phyloP scores from a whole-genome alignment of 2,888 invertebrate genomes.

The Linnaemya vulpina region DNA sequence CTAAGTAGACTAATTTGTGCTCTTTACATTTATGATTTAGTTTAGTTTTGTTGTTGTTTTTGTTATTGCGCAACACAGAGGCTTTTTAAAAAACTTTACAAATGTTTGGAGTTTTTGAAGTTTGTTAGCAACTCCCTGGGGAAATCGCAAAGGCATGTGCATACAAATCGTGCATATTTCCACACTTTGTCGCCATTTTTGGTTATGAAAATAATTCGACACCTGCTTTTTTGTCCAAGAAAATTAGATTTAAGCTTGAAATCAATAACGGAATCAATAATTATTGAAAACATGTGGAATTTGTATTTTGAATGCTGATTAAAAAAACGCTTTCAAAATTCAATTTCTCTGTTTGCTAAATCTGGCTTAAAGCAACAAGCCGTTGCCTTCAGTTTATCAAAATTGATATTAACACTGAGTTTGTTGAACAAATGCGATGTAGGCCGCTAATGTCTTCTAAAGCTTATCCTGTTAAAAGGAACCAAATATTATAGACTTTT shows the following conservation, averaged over 20 bases:
- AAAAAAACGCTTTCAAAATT: too few species aligned
- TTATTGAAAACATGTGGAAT: background rate
- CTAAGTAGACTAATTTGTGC: conserved; percentile 54
- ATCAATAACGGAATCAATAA: conserved; percentile 6
- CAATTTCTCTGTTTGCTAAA: too few species aligned
- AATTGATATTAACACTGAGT: too few species aligned
- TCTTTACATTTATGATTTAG: conserved; percentile 39
- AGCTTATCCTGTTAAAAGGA: too few species aligned
- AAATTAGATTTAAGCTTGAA: conserved; percentile 23
- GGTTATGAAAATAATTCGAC: conserved; percentile 50
- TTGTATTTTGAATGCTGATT: background rate
- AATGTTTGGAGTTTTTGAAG: conserved; percentile 44
- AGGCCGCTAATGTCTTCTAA: too few species aligned
- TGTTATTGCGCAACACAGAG: conserved; percentile 38
- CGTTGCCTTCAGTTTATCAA: too few species aligned
- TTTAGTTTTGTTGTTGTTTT: background rate
- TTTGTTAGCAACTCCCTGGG: conserved; percentile 57
- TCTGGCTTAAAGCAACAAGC: too few species aligned
- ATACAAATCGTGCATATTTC: conserved; percentile 37
- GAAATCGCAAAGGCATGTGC: conserved; percentile 51
- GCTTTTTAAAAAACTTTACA: conserved; percentile 16
- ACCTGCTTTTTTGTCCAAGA: conserved; percentile 43
- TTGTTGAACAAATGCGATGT: too few species aligned
- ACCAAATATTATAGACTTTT: too few species aligned
- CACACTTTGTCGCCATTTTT: conserved; percentile 59